A percentile compares a stretch with the other conserved stretches of the same genome.
Conservation (phyloP, 2,113 vertebrate species). For the Labrus mixtus region DNA sequence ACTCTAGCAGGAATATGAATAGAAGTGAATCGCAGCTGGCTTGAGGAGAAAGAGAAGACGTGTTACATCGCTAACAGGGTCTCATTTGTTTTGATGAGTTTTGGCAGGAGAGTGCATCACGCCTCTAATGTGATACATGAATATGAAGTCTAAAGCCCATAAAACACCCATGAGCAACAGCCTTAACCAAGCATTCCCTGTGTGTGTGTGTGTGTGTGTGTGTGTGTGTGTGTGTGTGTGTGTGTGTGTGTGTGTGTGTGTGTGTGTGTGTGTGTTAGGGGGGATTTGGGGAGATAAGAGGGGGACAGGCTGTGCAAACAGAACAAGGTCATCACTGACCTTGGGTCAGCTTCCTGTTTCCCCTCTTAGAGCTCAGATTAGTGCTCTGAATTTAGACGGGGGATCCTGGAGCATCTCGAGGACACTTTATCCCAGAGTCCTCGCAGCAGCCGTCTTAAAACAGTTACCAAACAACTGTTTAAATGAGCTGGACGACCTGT, state of each 20-base stretch:
- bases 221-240: constrained; percentile 17
- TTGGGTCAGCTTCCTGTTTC: constrained; percentile 77
- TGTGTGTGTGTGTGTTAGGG: not conserved
- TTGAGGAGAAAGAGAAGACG: not conserved
- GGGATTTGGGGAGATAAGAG: constrained; percentile 39
- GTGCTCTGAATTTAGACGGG: constrained; percentile 75
- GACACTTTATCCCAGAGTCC: constrained; percentile 76
- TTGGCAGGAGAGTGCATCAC: not conserved
- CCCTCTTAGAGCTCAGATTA: constrained; percentile 72
- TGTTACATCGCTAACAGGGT: not conserved
- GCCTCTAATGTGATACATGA: not conserved
- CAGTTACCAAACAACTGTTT: constrained; percentile 16
- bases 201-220: constrained; percentile 16
- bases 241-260: constrained; percentile 11
- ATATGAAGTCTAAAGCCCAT: constrained; percentile 4
- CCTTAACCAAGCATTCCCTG: not conserved
- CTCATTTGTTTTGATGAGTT: constrained; percentile 1
- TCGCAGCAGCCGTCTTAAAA: constrained; percentile 39
- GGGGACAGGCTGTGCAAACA: constrained; percentile 58
- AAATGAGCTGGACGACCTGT: not conserved
- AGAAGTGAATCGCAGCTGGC: not conserved
- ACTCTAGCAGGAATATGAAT: not conserved
- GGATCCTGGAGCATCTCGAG: constrained; percentile 61
- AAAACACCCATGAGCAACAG: constrained; percentile 8
- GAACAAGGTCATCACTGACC: constrained; percentile 65